phyloP scores from a whole-genome alignment of 2,113 vertebrate genomes.

The Alethe diademata region DNA sequence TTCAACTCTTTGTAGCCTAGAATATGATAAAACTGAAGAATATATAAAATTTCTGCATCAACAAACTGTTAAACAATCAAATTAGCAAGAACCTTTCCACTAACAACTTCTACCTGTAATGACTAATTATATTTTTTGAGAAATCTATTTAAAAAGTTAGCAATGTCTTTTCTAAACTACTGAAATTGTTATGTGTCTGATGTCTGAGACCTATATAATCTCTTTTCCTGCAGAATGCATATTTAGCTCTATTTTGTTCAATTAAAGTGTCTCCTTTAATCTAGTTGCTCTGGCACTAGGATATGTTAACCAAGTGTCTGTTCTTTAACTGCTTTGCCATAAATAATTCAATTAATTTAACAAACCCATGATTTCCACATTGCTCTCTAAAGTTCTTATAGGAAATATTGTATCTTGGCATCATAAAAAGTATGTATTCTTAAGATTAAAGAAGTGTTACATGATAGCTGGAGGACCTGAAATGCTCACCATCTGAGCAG shows the following conservation, averaged over 20 bases:
- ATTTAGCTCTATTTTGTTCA: neutral
- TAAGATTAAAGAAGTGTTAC: neutral
- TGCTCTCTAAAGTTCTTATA: neutral
- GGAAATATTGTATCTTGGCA: neutral
- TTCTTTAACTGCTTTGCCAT: neutral
- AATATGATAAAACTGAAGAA: neutral
- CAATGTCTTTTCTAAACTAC: neutral
- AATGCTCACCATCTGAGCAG: neutral
- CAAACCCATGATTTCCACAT: neutral
- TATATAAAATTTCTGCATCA: neutral
- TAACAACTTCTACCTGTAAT: neutral
- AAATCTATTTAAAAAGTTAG: neutral
- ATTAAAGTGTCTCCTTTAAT: neutral
- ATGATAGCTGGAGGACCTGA: neutral
- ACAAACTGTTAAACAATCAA: neutral
- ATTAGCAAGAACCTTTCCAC: neutral
- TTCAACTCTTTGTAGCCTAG: neutral
- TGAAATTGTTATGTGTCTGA: neutral
- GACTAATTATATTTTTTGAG: neutral
- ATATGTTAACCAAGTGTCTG: neutral
- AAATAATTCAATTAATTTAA: neutral
- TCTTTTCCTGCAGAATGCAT: neutral
- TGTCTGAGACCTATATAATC: neutral
- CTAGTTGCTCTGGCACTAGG: neutral
- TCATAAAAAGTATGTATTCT: neutral